These are phyloP conservation scores for Cacoxenus indagator DNA, from an alignment of 2,888 invertebrate species.

Conservation along the genomic window DNA sequence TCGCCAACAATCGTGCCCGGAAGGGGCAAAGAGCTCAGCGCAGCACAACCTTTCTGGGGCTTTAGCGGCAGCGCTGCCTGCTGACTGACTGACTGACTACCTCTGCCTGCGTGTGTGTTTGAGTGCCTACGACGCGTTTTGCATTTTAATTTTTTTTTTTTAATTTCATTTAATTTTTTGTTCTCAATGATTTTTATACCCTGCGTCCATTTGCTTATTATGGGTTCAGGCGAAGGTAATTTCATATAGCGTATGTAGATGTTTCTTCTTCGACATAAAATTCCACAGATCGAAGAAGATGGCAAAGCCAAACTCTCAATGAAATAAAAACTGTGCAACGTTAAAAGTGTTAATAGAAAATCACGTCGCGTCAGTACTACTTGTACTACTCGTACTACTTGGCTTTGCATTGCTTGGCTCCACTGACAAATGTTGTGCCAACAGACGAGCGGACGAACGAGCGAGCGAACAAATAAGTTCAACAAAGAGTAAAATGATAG, in stretches of 20 bases:
- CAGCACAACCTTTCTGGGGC: slow-evolving; percentile 32
- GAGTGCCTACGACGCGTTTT: slow-evolving; percentile 54
- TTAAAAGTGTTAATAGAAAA: background rate
- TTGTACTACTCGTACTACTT: too few relatives aligned
- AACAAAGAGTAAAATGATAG: slow-evolving; percentile 58
- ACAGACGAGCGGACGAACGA: background rate
- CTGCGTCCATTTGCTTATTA: too few relatives aligned
- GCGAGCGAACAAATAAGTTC: slow-evolving; percentile 20
- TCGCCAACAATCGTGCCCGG: slow-evolving; percentile 50
- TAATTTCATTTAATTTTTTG: slow-evolving; percentile 24
- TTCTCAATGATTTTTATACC: slow-evolving; percentile 1
- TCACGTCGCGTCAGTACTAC: background rate
- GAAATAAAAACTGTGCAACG: too few relatives aligned
- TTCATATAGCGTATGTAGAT: too few relatives aligned
- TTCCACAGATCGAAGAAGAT: too few relatives aligned
- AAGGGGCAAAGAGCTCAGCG: slow-evolving; percentile 13
- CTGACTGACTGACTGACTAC: background rate
- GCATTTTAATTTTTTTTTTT: slow-evolving; percentile 61
- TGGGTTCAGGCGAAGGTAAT: too few relatives aligned
- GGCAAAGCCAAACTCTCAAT: slow-evolving; percentile 23
- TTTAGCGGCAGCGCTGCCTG: background rate
- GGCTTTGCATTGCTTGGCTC: too few relatives aligned
- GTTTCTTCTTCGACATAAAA: too few relatives aligned
- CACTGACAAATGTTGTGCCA: background rate
- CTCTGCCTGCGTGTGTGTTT: slow-evolving; percentile 11